Evolutionary conservation across 2,113 vertebrate species (phyloP).

Genomic region (Tichodroma muraria): DNA sequence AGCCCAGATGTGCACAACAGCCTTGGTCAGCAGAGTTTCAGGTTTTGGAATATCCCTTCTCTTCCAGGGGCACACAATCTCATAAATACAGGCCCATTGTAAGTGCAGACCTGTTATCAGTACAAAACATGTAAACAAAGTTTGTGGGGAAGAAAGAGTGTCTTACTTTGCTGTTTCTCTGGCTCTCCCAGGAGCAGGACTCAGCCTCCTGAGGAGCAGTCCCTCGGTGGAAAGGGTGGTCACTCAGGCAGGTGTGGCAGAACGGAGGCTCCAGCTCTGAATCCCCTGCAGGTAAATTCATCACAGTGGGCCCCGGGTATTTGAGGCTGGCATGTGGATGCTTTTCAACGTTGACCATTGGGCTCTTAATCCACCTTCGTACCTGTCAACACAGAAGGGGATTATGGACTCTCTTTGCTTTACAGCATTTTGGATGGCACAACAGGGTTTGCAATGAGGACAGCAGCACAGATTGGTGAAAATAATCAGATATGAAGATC

Average conservation of each 20-base stretch:
- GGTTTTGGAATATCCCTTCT: neutral
- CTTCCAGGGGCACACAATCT: neutral
- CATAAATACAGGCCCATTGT: neutral
- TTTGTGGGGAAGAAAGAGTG: neutral
- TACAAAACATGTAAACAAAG: neutral
- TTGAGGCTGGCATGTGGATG: conserved; percentile 77
- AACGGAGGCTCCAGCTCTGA: conserved; percentile 77
- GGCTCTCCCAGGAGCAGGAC: conserved; percentile 76
- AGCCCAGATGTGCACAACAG: neutral
- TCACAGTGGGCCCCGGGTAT: conserved; percentile 73
- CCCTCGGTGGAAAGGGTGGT: conserved; percentile 72
- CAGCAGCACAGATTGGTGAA: neutral
- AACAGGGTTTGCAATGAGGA: neutral
- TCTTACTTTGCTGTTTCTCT: conserved; percentile 82
- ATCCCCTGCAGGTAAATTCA: conserved; percentile 74
- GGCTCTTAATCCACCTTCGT: conserved; percentile 91
- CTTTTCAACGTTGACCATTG: conserved; percentile 86
- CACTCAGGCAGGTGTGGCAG: conserved; percentile 76
- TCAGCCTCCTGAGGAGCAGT: conserved; percentile 72
- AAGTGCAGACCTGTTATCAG: neutral
- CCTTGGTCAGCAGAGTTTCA: neutral
- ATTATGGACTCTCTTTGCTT: neutral
- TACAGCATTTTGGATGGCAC: neutral
- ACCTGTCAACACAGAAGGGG: conserved; percentile 70
- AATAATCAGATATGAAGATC: neutral